Evolutionary conservation across 2,797 vertebrate species (phyloP), one percentile per base, ranked within the genome.

Genomic region (Enteromius anoplus): DNA sequence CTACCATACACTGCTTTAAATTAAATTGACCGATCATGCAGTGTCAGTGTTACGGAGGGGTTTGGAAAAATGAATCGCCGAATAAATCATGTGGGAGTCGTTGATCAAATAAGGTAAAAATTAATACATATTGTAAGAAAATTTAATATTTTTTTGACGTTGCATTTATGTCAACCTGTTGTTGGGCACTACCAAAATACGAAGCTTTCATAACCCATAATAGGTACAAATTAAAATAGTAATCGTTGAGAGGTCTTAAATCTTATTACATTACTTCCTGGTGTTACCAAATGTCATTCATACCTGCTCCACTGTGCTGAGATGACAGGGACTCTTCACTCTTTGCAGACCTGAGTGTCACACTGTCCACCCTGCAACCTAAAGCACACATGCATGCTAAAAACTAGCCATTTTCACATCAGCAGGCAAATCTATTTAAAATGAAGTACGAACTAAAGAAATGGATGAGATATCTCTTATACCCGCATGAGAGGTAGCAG

Each of bases 251-350:
- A 65, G 29, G 32, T 65, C 32, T 66, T 40, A 21, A 21, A 66
- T 26, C n/a, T 49, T 29, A 49, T 71, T 32, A 49, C 15, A 11
- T 17, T 32, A 26, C 15, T 49, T 23, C 15, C 23, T 19, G 42
- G 14, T 15, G 14, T 81, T 40, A 42, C 14, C 17, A 58, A 68
- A 40, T 58, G n/a, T 60, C 15, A 53, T 71, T 77, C 89, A 72
- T 88, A 96, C 95, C 95, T 86, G 94, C 85, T 53, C 92, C 93
- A 17, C 94, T 95, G 87, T 95, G 93, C 87, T 95, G 95, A 0
- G 95, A 96, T 1, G 93, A 94, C 37, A 96, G 88, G 1, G 95
- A 96, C 84, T 96, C 95, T 83, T 96, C 95, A 3, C 95, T 96
- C 88, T 95, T 96, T 34, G 95, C 93, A 1, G 95, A 95, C 42